Evolutionary conservation across 2,113 vertebrate species (phyloP), one percentile per base, ranked within the genome.

Genomic region (Chloropsis hardwickii): DNA sequence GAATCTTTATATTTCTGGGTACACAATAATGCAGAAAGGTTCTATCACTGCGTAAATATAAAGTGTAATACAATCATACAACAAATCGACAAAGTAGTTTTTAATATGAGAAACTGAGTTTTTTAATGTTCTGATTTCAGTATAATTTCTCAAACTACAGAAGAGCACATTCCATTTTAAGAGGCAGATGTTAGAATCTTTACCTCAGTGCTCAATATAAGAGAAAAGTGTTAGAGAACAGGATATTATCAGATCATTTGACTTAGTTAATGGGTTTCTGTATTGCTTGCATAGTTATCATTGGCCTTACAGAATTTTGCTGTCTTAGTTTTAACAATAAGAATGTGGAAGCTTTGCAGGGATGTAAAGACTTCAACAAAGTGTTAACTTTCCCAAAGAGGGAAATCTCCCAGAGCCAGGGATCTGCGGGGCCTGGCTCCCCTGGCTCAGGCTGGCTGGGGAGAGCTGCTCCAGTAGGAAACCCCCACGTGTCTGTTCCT

Each of bases 401-500:
- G 51, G 47, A 71, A 42, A 37, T 11, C 17, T 42, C 29, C 33
- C 47, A 62, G 47, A 42, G 12, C 1, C 35, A 50, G 20, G 13
- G 35, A 57, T 33, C 10, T 10, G 4, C 2, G 44, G 29, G 40
- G 40, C 37, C 14, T 44, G 50, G 19, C 10, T 14, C 12, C 40
- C 28, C 27, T 10, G 31, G 69, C 65, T 78, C 73, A 21, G 40
- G 28, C 37, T 81, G 56, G 20, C 27, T 10, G 50, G 40, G 65
- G 14, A 81, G 37, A 77, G 45, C 54, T 28, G 64, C 2, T 0
- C n/a, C 28, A 19, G 37, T 17, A 10, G 17, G 58, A 44, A 44
- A 61, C 11, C 15, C 3, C 40, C 16, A 0, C 0, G 2, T 5
- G 50, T 11, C 35, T 28, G 33, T 3, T 37, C 24, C 2, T 65